Base-by-base conservation (phyloP, 2,113 vertebrate genomes). In the Podarcis muralis region DNA sequence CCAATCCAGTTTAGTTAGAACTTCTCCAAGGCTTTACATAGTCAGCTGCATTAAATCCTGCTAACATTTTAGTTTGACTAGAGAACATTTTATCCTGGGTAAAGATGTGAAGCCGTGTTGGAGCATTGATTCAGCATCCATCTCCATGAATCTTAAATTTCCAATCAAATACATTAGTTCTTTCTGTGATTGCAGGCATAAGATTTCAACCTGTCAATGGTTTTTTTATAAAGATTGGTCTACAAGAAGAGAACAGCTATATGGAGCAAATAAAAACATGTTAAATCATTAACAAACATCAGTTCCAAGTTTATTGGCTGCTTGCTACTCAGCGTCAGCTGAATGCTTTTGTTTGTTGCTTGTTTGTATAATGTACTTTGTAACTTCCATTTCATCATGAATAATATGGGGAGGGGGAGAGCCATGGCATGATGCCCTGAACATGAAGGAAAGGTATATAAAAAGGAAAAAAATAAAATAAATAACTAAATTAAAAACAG, bases 241-340 rank as follows among this genome's bases (percentile, higher is more conserved):
- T 86, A 76, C 32, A 77, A n/a, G 62, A 90, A 15, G 68, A 48
- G 27, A 30, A 75, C 30, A 74, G 57, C 57, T 65, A 59, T 80
- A 74, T 7, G 57, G 59, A 85, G 68, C 68, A 89, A 82, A 86
- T 74, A 81, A 89, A 66, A 81, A 25, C 40, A 75, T 82, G 43
- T 68, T 57, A 76, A 57, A 81, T 81, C n/a, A 74, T 81, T 40
- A 65, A 13, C 30, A 71, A 81, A 68, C 32, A 76, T 83, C 37
- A 12, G 22, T 75, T 81, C 62, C 79, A 77, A 32, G n/a, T 77
- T 81, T 66, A 86, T 32, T 25, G 71, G 37, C 35, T 75, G 57
- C 22, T 83, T 83, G 20, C 66, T 83, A 76, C 30, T 66, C 57
- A 53, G 71, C 16, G 9, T 65, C 37, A n/a, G 4, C 16, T n/a